Evolutionary conservation across 2,888 invertebrate genomes (phyloP), one percentile per base, ranked within the genome.

Genomic region (Dascillus cervinus): DNA sequence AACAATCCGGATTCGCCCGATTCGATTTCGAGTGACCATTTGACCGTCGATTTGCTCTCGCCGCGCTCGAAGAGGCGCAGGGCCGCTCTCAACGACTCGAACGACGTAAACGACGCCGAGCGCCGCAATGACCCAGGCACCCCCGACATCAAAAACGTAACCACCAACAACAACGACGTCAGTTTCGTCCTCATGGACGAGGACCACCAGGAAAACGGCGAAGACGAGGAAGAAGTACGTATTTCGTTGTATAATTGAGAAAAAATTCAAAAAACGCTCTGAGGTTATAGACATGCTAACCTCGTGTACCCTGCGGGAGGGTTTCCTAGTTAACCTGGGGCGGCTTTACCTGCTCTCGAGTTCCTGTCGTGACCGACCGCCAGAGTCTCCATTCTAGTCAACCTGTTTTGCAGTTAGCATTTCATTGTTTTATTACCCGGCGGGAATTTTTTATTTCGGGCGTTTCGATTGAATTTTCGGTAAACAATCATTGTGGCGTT

Each of bases 161-260:
- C 55, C 30, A 52, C 38, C 31, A 65, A 60, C 51, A 66, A 60
- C 46, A 64, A 64, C 43, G 67, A 67, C 43, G 67, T 67, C n/a
- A 57, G 60, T 6, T 69, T 67, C 45, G 66, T 67, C 24, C 54
- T 69, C 36, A 64, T 67, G 56, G 64, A 66, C 23, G 63, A 62
- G 11, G 61, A 62, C 3, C 50, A 43, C 13, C 50, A 43, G 23
- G 55, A 59, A 35, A 58, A 58, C 24, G 53, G 55, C 26, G 55
- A 55, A 14, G 62, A 62, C 14, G 60, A 63, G 13, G 63, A 62
- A 20, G 55, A 55, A 44, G 64, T 62, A 58, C 45, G 64, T 53
- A 48, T 34, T 30, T 25, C 13, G 28, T 6, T 20, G 24, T 26
- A n/a, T n/a, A n/a, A n/a, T n/a, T n/a, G n/a, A n/a, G n/a, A n/a